Percentiles rank a stretch among this genome's conserved stretches.
These are phyloP conservation scores for Saguinus midas DNA, from an alignment of 2,113 vertebrate genomes.

Conservation along the genomic window DNA sequence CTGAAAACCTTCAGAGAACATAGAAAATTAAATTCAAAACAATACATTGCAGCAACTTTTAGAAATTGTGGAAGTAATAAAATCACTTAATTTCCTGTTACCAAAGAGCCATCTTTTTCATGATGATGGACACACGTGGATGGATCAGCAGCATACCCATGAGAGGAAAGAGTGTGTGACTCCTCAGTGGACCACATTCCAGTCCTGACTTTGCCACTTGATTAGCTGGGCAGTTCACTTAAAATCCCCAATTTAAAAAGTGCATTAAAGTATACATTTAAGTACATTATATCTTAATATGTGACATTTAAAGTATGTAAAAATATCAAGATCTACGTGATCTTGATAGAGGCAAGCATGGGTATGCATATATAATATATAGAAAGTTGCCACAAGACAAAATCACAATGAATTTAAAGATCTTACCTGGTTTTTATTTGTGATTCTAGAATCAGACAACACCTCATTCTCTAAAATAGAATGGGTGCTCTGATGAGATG, in stretches of 20 bases:
- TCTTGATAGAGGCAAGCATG: too few species aligned
- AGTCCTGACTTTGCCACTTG: background rate
- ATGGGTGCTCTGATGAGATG: background rate
- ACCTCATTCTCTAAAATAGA: background rate
- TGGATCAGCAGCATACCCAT: background rate
- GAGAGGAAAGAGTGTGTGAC: background rate
- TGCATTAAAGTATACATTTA: background rate
- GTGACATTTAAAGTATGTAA: background rate
- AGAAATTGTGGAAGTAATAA: constrained; percentile 12
- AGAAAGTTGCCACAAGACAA: background rate
- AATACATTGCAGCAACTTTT: background rate
- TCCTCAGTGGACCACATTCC: background rate
- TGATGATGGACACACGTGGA: background rate
- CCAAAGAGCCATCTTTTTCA: constrained; percentile 30
- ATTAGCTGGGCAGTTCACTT: background rate
- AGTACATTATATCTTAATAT: background rate
- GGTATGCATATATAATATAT: background rate
- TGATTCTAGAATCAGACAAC: background rate
- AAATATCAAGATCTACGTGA: background rate
- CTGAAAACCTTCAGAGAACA: constrained; percentile 17
- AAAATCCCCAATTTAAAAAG: background rate
- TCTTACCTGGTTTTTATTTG: background rate
- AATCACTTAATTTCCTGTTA: constrained; percentile 26
- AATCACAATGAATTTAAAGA: background rate
- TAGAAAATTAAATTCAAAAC: background rate